Percentiles rank a stretch among this genome's conserved stretches.
phyloP scores from a whole-genome alignment of 2,113 vertebrate species.

The Nerophis ophidion region DNA sequence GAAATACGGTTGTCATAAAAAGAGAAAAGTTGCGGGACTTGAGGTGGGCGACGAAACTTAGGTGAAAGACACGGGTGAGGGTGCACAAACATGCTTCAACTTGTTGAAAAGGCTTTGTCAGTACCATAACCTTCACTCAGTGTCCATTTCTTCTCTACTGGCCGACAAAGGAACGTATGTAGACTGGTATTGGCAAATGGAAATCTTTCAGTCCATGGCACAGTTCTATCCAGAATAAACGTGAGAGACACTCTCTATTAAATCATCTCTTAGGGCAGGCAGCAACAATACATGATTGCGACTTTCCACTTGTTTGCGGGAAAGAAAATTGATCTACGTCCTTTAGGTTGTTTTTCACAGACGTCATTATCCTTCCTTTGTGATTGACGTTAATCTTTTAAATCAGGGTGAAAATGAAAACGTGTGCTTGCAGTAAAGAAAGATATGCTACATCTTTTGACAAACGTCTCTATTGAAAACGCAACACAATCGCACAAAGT shows the following conservation, averaged over 20 bases:
- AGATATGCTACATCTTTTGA: conserved; percentile 23
- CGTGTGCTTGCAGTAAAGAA: conserved; percentile 11
- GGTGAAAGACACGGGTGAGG: conserved; percentile 2
- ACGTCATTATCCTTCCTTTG: conserved; percentile 45
- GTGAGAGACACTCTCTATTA: conserved; percentile 36
- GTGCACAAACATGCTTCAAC: conserved; percentile 46
- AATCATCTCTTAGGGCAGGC: conserved; percentile 23
- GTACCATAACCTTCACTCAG: conserved; percentile 31
- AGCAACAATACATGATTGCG: conserved; percentile 39
- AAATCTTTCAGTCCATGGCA: conserved; percentile 25
- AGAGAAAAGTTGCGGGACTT: conserved; percentile 30
- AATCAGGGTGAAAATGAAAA: conserved; percentile 35
- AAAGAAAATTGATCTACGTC: conserved; percentile 41
- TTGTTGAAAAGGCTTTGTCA: conserved; percentile 56
- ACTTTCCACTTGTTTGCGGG: conserved; percentile 14
- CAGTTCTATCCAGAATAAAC: conserved; percentile 37
- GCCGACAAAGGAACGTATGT: conserved; percentile 40
- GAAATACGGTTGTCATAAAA: no score
- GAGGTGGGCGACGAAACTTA: conserved; percentile 24
- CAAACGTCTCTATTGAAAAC: conserved; percentile 16
- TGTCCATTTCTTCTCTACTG: not conserved
- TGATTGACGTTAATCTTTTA: conserved; percentile 44
- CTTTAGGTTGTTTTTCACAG: conserved; percentile 38
- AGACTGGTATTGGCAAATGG: conserved; percentile 27
- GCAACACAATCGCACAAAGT: conserved; percentile 18